Conservation (phyloP, 2,797 vertebrate species). For the Jordanella pulchra region DNA sequence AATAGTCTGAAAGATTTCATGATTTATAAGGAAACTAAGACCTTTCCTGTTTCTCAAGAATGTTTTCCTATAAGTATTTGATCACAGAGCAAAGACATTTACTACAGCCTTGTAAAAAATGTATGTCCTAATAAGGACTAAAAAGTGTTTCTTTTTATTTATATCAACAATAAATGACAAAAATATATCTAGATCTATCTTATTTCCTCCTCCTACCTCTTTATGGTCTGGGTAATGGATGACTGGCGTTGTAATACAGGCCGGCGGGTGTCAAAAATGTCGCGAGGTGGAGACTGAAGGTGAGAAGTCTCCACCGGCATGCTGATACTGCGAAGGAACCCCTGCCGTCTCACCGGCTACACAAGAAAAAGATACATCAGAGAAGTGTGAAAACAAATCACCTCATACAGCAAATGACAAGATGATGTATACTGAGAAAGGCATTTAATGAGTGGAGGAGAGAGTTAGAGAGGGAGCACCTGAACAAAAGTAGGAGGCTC, state of each 20-base stretch:
- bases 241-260: slow-evolving; percentile 89
- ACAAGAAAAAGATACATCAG: background rate
- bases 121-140: background rate
- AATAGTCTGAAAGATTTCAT: slow-evolving; percentile 7
- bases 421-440: slow-evolving; percentile 6
- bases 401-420: background rate
- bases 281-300: slow-evolving; percentile 82
- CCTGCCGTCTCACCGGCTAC: slow-evolving; percentile 88
- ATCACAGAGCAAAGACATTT: background rate
- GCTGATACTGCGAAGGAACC: slow-evolving; percentile 92
- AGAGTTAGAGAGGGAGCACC: slow-evolving; percentile 69
- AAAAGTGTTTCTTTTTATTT: background rate
- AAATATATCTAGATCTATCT: background rate
- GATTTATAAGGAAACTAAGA: background rate
- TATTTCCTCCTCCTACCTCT: slow-evolving; percentile 81
- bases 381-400: slow-evolving; percentile 1
- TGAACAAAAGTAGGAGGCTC: slow-evolving; percentile 85
- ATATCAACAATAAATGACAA: background rate
- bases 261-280: slow-evolving; percentile 83
- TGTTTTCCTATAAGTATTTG: background rate
- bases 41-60: background rate
- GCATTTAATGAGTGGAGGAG: background rate
- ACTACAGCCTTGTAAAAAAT: background rate
- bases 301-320: slow-evolving; percentile 91
- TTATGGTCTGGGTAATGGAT: slow-evolving; percentile 98